Evolutionary conservation across 2,888 invertebrate genomes (phyloP), one percentile per base, ranked within the genome.

Genomic region (Lamellibrachia satsuma): DNA sequence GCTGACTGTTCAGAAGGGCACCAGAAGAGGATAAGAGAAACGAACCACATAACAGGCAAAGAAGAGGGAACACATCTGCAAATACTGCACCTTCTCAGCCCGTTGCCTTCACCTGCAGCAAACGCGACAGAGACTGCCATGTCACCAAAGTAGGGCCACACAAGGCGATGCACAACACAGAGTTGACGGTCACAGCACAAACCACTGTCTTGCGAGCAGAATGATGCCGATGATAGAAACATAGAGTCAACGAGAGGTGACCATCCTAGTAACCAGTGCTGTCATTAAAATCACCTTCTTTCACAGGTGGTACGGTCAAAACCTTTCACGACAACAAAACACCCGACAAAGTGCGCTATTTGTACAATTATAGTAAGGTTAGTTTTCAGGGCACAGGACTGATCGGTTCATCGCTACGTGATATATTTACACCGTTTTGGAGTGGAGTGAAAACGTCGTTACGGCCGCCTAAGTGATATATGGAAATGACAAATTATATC

Each of bases 361-460:
- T 75, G 22, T 55, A 55, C 55, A 2, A 22, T 22, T 75, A 75
- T 39, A 39, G 39, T 39, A 39, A 39, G 39, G 39, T 39, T 39
- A 39, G 39, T 39, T 39, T 39, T 39, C 39, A 39, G 39, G 39
- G 39, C 39, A 39, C 39, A 39, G 39, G 22, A 75, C 6, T 22
- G n/a, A 75, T 75, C 75, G 22, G 22, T 15, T 75, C 75, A 22
- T 75, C 75, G 2, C 22, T 75, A 22, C 22, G 22, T 15, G 75
- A 75, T 75, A 75, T 22, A 75, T 75, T 75, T 75, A 75, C 75
- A 15, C 55, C 75, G n/a, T 75, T 75, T 75, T 75, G 22, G 75
- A 75, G 75, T 75, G 75, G 75, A 75, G 75, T 75, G 75, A n/a
- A 22, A 75, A 75, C 75, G 75, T 75, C 75, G 22, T 75, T 75